These are phyloP conservation scores for Corythucha ciliata DNA, from an alignment of 2,888 invertebrate genomes.

Conservation along the genomic window DNA sequence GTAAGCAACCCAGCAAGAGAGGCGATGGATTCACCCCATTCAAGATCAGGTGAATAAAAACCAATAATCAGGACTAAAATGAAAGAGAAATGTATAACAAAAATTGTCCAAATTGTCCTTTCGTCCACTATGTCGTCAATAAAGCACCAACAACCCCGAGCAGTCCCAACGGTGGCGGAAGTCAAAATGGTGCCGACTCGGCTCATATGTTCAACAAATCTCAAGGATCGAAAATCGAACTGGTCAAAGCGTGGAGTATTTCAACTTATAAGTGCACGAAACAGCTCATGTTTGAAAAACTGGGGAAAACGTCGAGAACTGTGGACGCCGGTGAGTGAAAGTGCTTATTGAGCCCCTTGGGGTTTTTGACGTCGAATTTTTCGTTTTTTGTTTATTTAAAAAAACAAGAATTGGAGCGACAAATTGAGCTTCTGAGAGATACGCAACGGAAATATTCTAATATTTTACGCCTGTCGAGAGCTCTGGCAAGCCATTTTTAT, in stretches of 20 bases:
- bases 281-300: slow-evolving; percentile 89
- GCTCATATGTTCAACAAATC: slow-evolving; percentile 56
- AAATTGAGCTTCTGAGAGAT: slow-evolving; percentile 85
- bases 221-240: slow-evolving; percentile 78
- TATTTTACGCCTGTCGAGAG: slow-evolving; percentile 73
- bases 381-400: slow-evolving; percentile 36
- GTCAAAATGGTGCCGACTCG: too few species aligned
- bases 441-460: slow-evolving; percentile 87
- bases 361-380: slow-evolving; percentile 6
- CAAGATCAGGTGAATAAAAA: slow-evolving; percentile 26
- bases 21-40: slow-evolving; percentile 49
- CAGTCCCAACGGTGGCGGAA: slow-evolving; percentile 51
- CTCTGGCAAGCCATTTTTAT: slow-evolving; percentile 79
- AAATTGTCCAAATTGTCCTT: slow-evolving; percentile 1
- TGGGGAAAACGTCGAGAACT: slow-evolving; percentile 86
- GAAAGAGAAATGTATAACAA: background rate
- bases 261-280: slow-evolving; percentile 97
- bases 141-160: slow-evolving; percentile 48
- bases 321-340: slow-evolving; percentile 62
- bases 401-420: slow-evolving; percentile 88
- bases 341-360: background rate
- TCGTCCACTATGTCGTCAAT: slow-evolving; percentile 21
- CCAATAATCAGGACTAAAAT: background rate
- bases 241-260: slow-evolving; percentile 92
- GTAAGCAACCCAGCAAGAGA: slow-evolving; percentile 60